Base-by-base conservation (phyloP, 2,113 vertebrate species). In the Cavia porcellus region DNA sequence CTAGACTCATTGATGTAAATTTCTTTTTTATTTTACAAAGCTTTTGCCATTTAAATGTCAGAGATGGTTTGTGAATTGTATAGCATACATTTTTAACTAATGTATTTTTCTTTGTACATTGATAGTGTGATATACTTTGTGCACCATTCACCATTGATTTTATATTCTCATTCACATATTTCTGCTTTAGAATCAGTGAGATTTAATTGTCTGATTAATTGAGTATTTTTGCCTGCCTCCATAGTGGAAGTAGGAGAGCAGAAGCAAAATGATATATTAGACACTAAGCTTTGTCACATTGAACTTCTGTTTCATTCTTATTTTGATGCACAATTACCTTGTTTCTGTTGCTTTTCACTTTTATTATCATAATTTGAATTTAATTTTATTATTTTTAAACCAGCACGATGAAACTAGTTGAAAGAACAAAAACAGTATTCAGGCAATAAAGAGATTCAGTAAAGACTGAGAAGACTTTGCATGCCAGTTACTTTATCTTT, bases 121-220 rank as follows among this genome's bases (percentile, higher is more conserved):
- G 20, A 82, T 22, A 38, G 52, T 79, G 45, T 66, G 3, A 64
- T 75, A 64, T 86, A 45, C 5, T 32, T 70, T 92, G 88, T 90
- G 38, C 15, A 57, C n/a, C 82, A 6, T 84, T 97, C 57, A 22
- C 25, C 88, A 88, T 86, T 88, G 87, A 86, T 52, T 80, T 95
- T 86, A 52, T 38, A 62, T 61, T 90, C 3, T 62, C 32, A 75
- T 50, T 38, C 45, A 95, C 17, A 79, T n/a, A 64, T 84, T 82
- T 74, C 55, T 28, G 17, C 57, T 93, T 92, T 68, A 90, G 70
- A 85, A 72, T 82, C 50, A 90, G 57, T 82, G 35, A 59, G 50
- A 38, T 88, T 14, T 87, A 52, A 52, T 35, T 77, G 45, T 77
- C 20, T 66, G 15, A 57, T 75, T 45, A 57, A 77, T 45, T 19